These are phyloP conservation scores for Sebastes steindachneri DNA, from an alignment of 2,797 vertebrate genomes.

Conservation along the genomic window DNA sequence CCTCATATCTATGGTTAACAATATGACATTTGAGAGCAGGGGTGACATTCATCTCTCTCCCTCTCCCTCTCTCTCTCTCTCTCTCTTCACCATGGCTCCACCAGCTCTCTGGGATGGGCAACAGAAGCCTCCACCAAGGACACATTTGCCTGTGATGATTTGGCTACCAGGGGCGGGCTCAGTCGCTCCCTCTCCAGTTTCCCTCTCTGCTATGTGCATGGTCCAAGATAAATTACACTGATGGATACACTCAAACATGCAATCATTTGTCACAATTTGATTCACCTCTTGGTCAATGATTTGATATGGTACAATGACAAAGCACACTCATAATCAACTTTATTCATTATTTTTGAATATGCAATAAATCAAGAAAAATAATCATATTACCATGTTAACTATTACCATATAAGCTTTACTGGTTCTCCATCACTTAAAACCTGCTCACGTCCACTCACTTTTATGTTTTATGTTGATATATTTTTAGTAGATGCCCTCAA, in stretches of 20 bases:
- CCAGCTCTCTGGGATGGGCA: constrained; percentile 50
- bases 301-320: constrained; percentile 3
- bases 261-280: constrained; percentile 24
- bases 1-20: constrained; percentile 76
- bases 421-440: neutral
- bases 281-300: constrained; percentile 13
- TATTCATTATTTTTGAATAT: constrained; percentile 1
- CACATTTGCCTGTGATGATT: constrained; percentile 64
- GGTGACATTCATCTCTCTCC: constrained; percentile 74
- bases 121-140: constrained; percentile 62
- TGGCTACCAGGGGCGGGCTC: constrained; percentile 36
- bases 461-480: neutral
- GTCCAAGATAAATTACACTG: constrained; percentile 49
- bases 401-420: neutral
- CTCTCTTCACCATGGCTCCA: constrained; percentile 25
- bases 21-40: constrained; percentile 79
- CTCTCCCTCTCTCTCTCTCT: neutral
- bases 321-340: neutral
- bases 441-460: neutral
- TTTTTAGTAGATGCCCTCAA: neutral
- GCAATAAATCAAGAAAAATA: neutral
- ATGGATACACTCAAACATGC: constrained; percentile 23
- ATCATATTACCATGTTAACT: neutral
- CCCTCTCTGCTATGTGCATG: neutral
- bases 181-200: constrained; percentile 29